Evolutionary conservation across 2,113 vertebrate genomes (phyloP), one percentile per base, ranked within the genome.

Genomic region (Cavia porcellus): DNA sequence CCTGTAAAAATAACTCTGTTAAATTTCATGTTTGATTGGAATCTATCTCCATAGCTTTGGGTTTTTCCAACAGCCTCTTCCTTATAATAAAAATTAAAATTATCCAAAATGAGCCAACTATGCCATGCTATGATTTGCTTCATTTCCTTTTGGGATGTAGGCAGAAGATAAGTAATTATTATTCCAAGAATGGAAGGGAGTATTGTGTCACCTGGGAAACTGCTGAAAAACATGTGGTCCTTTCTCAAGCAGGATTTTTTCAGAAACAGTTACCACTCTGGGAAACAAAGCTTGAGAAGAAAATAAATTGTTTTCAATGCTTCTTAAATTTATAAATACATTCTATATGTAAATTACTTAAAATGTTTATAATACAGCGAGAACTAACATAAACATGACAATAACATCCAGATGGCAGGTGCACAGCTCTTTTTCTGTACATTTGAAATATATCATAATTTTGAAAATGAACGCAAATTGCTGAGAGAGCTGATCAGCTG

Each of bases 371-470:
- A 66, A 89, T 83, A 38, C 3, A 89, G 59, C 74, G 87, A 86
- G 20, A 90, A 68, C 85, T 92, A 32, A 93, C 95, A 42, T n/a
- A 30, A 89, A 86, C 68, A 68, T 15, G n/a, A 25, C 62, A 66
- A 52, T 52, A n/a, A 12, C 83, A 92, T 68, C 12, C 74, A 24
- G 20, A 25, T n/a, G 47, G 32, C 13, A 14, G 19, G 47, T 66
- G 93, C 38, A 52, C 0, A 28, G 66, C 2, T 82, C 42, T 61
- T 81, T 74, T 74, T 75, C 91, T 94, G 20, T 62, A 10, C 32
- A 38, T 70, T 86, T 83, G 30, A 50, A 87, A 85, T 88, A 79
- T 5, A 32, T 52, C 25, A 19, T 35, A 19, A 68, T 84, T 80
- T 50, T 64, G 9, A 45, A 96, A 93, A 90, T 30, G 89, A 88